These are phyloP conservation scores for Caenorhabditis sp. DNA, from an alignment of 2,888 invertebrate species.

Conservation along the genomic window DNA sequence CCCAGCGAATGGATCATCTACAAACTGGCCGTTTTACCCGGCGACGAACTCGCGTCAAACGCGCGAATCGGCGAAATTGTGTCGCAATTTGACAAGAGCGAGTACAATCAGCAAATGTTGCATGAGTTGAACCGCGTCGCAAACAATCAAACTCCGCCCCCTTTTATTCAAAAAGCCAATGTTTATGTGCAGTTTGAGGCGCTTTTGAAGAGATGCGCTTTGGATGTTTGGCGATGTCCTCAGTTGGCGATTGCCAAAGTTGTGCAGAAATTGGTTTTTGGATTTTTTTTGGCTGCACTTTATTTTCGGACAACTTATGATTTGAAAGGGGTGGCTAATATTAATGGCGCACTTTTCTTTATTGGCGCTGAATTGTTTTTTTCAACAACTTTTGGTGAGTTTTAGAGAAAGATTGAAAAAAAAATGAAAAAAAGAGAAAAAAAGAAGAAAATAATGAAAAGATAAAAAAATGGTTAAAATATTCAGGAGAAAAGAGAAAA, in stretches of 20 bases:
- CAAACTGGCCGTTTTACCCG: slow-evolving; percentile 79
- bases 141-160: slow-evolving; percentile 14
- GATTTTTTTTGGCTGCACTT: slow-evolving; percentile 82
- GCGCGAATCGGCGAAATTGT: slow-evolving; percentile 16
- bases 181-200: slow-evolving; percentile 23
- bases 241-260: slow-evolving; percentile 59
- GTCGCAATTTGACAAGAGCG: slow-evolving; percentile 17
- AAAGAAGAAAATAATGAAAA: slow-evolving; percentile 40
- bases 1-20: slow-evolving; percentile 93
- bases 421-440: too few species aligned
- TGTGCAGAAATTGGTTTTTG: slow-evolving; percentile 64
- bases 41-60: slow-evolving; percentile 21
- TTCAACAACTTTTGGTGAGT: slow-evolving; percentile 71
- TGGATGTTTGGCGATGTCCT: slow-evolving; percentile 60
- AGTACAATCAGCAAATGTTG: slow-evolving; percentile 15
- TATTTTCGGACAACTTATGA: slow-evolving; percentile 74
- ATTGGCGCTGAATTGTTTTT: slow-evolving; percentile 86
- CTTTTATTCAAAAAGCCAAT: slow-evolving; percentile 29
- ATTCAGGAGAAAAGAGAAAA: too few species aligned
- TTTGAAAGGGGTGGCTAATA: slow-evolving; percentile 83
- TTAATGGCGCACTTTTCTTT: slow-evolving; percentile 89
- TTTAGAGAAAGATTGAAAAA: too few species aligned
- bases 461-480: slow-evolving; percentile 72
- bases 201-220: slow-evolving; percentile 14
- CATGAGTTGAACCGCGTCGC: slow-evolving; percentile 7